Percentiles rank a stretch among this genome's conserved stretches.
phyloP scores from a whole-genome alignment of 2,113 vertebrate genomes.

The Phrynosoma blainvillii region DNA sequence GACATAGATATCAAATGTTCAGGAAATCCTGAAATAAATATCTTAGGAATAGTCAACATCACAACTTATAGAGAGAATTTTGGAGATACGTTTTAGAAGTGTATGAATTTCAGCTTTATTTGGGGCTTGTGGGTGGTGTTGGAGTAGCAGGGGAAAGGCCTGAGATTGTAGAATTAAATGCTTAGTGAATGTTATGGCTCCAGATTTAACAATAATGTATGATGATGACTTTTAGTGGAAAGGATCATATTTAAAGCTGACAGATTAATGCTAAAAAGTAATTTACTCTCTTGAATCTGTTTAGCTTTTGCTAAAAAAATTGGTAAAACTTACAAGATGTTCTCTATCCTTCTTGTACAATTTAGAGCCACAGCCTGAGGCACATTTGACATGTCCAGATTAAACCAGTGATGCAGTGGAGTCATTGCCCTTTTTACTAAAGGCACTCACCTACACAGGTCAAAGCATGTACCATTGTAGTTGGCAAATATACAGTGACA shows the following conservation, averaged over 20 bases:
- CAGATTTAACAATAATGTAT: not conserved
- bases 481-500: not conserved
- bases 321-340: not conserved
- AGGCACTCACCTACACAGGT: not conserved
- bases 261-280: constrained; percentile 3
- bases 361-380: not conserved
- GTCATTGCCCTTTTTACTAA: not conserved
- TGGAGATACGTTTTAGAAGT: not conserved
- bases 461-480: not conserved
- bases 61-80: not conserved
- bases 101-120: not conserved
- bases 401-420: not conserved
- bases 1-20: not conserved
- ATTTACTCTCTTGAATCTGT: not conserved
- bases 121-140: not conserved
- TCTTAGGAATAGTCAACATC: not conserved
- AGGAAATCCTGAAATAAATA: not conserved
- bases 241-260: constrained; percentile 13
- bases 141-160: not conserved
- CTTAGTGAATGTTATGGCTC: constrained; percentile 6
- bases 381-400: not conserved
- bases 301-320: not conserved
- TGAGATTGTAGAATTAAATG: constrained; percentile 2
- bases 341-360: not conserved
- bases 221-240: constrained; percentile 8